Evolutionary conservation across 2,888 invertebrate genomes (phyloP).

Genomic region (Parelbella ahira): DNA sequence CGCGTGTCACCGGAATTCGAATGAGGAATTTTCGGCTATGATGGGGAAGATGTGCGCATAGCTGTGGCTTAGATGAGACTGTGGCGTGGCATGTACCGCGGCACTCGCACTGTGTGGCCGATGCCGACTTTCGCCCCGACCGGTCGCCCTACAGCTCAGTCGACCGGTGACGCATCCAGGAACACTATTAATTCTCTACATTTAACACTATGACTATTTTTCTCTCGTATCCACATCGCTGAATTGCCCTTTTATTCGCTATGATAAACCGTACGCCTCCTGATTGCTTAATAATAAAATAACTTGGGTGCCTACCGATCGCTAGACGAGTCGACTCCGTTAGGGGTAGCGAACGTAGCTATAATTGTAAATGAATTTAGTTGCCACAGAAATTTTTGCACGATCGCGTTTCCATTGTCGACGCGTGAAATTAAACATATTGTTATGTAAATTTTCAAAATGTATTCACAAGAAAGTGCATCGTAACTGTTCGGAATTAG

Average conservation of each 20-base stretch:
- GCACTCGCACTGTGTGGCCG: constrained; percentile 67
- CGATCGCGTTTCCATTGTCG: constrained; percentile 40
- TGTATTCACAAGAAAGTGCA: constrained; percentile 38
- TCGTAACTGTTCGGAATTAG: constrained; percentile 44
- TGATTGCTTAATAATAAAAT: constrained; percentile 20
- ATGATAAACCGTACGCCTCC: constrained; percentile 23
- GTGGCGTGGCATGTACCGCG: constrained; percentile 64
- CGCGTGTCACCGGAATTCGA: constrained; percentile 58
- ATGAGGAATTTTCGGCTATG: constrained; percentile 71
- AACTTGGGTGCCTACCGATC: constrained; percentile 27
- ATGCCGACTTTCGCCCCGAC: constrained; percentile 77
- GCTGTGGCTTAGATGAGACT: constrained; percentile 79
- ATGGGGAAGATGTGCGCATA: constrained; percentile 78
- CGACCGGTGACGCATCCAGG: constrained; percentile 75
- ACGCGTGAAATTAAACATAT: constrained; percentile 39
- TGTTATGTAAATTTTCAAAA: constrained; percentile 38
- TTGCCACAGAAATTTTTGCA: constrained; percentile 47
- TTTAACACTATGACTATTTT: constrained; percentile 51
- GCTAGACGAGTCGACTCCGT: constrained; percentile 33
- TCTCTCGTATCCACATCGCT: constrained; percentile 28
- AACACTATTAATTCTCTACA: constrained; percentile 60
- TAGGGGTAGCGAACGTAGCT: constrained; percentile 42
- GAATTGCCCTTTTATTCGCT: constrained; percentile 21
- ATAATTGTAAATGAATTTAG: constrained; percentile 41
- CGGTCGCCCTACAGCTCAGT: constrained; percentile 74